Conservation (phyloP, 2,797 vertebrate species). For the Mus minutoides region DNA sequence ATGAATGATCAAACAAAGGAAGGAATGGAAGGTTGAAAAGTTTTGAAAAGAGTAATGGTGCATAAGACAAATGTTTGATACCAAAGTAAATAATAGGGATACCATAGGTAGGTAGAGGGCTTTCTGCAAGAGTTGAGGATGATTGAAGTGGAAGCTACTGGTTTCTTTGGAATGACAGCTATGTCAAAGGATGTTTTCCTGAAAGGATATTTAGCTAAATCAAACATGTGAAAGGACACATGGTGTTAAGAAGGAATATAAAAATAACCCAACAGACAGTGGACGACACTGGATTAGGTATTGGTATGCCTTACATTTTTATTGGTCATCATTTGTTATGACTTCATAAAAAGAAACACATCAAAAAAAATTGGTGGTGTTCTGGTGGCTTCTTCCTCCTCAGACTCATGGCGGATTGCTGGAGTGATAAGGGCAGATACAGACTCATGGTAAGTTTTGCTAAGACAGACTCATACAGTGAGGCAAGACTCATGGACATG, state of each 20-base stretch:
- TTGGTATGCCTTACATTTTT: neutral
- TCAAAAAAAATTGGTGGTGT: neutral
- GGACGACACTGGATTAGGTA: neutral
- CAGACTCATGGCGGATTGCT: neutral
- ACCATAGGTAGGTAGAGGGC: neutral
- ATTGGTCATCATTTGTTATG: neutral
- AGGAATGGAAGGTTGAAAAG: neutral
- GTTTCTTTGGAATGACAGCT: neutral
- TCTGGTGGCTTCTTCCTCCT: neutral
- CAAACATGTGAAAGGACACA: neutral
- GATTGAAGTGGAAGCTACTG: neutral
- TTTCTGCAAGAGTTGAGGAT: neutral
- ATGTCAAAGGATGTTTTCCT: neutral
- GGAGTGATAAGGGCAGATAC: neutral
- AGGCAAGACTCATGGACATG: neutral
- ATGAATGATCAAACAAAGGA: neutral
- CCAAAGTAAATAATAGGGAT: neutral
- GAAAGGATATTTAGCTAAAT: neutral
- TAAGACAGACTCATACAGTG: too few relatives aligned
- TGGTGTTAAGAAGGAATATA: neutral
- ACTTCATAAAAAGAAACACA: neutral
- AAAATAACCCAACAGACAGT: neutral
- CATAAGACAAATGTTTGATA: neutral
- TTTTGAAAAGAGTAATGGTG: conserved; percentile 9
- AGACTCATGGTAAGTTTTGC: neutral